A percentile compares a stretch with the other conserved stretches of the same genome.
These are phyloP conservation scores for Corapipo altera DNA, from an alignment of 2,113 vertebrate genomes.

Conservation along the genomic window DNA sequence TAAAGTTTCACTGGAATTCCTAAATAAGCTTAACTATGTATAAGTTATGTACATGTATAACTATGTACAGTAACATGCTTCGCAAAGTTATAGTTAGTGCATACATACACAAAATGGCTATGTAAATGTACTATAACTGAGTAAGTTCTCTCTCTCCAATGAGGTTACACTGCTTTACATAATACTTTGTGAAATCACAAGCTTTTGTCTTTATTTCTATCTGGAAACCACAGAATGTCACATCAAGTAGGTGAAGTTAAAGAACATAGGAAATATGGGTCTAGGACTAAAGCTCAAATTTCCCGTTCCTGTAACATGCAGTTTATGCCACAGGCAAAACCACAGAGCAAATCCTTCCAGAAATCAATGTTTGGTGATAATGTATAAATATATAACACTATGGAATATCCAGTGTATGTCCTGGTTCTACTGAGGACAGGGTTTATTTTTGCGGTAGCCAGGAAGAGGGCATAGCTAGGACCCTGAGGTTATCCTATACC, in stretches of 20 bases:
- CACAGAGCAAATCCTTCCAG: neutral
- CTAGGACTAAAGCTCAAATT: neutral
- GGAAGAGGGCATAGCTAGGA: neutral
- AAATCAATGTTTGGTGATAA: neutral
- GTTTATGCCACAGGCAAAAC: neutral
- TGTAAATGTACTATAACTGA: neutral
- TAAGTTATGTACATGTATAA: no score
- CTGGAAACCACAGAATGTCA: neutral
- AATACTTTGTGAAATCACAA: neutral
- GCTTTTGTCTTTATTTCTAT: neutral
- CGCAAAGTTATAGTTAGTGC: neutral
- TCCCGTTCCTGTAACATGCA: neutral
- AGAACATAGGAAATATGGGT: neutral
- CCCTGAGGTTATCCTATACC: neutral
- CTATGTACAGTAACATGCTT: neutral
- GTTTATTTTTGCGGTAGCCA: neutral
- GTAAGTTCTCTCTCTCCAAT: neutral
- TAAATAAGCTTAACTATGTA: neutral
- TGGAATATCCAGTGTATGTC: no score
- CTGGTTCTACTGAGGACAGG: neutral
- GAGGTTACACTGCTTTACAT: rapidly evolving
- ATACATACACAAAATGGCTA: neutral
- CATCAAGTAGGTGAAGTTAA: neutral
- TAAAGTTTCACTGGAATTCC: neutral
- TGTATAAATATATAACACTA: neutral